Conservation (phyloP, 2,113 vertebrate genomes). For the Neodontobutis hainanensis region DNA sequence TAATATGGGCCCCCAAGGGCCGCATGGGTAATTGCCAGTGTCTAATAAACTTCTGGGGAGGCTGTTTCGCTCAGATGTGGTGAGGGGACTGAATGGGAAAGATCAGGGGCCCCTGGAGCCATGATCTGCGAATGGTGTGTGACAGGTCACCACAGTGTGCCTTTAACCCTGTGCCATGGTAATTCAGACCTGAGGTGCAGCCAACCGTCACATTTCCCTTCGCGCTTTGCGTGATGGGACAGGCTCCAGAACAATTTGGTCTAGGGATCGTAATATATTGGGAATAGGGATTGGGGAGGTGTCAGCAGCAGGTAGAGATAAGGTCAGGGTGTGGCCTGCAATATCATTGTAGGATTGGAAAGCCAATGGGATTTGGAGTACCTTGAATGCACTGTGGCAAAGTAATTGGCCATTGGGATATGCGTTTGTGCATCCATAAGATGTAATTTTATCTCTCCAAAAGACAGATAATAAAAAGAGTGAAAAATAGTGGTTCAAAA, state of each 20-base stretch:
- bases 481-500: constrained; percentile 2
- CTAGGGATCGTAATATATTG: constrained; percentile 25
- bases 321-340: constrained; percentile 46
- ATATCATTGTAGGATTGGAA: constrained; percentile 41
- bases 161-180: constrained; percentile 51
- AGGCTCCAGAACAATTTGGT: constrained; percentile 53
- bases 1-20: constrained; percentile 77
- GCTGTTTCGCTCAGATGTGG: constrained; percentile 45
- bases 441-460: constrained; percentile 15
- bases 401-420: constrained; percentile 57
- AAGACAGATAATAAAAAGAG: constrained; percentile 14
- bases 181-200: constrained; percentile 47
- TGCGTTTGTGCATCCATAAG: constrained; percentile 24
- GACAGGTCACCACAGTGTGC: constrained; percentile 57
- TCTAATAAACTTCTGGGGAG: constrained; percentile 75
- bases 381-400: constrained; percentile 32
- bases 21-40: constrained; percentile 78
- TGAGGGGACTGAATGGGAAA: constrained; percentile 31
- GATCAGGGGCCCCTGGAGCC: constrained; percentile 53
- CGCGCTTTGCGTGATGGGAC: constrained; percentile 38
- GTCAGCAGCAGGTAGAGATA: constrained; percentile 29
- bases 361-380: constrained; percentile 46
- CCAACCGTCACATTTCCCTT: constrained; percentile 22
- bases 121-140: constrained; percentile 38
- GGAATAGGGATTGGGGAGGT: constrained; percentile 42